Evolutionary conservation across 2,888 invertebrate species (phyloP), one percentile per base, ranked within the genome.

Genomic region (Graphium colonna): DNA sequence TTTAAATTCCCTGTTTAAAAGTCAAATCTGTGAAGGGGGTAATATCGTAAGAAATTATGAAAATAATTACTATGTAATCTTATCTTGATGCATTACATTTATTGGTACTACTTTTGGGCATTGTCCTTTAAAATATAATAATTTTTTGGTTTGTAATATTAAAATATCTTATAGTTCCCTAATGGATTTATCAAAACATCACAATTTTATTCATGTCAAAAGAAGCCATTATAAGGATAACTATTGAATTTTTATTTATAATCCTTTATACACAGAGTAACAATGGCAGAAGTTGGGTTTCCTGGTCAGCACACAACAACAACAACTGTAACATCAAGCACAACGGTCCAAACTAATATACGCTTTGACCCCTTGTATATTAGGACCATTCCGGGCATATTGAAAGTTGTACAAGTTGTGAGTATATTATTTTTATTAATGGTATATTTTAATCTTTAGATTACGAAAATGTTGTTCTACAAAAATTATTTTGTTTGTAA

Each of bases 351-450:
- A 69, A 93, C 94, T n/a, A 92, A 92, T 63, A 88, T 95, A 60
- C 86, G 95, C 64, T 95, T 94, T 75, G 96, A 97, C 79, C 90
- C 92, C 0, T 77, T 89, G 0, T 96, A 96, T 69, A 68, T 95
- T 13, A 88, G 89, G 63, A 95, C 94, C 0, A 65, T 94, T 42
- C 94, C 95, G 1, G 97, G 97, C 47, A 91, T 95, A 52, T 75
- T 96, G 15, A 97, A 97, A 91, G 80, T 92, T 59, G 90, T 91
- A 0, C 93, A 95, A 91, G 92, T 95, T 71, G 96, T 96, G 84
- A 92, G 94, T 91, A 63, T 21, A 21, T 21, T 21, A 21, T 5
- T 21, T 21, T 21, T 21, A 2, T 21, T 21, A n/a, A 13, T 8
- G n/a, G 12, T 9, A 12, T 16, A 28, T 21, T 21, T 21, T 21